Conservation (phyloP, 2,797 vertebrate species). For the Clarias fuscus region DNA sequence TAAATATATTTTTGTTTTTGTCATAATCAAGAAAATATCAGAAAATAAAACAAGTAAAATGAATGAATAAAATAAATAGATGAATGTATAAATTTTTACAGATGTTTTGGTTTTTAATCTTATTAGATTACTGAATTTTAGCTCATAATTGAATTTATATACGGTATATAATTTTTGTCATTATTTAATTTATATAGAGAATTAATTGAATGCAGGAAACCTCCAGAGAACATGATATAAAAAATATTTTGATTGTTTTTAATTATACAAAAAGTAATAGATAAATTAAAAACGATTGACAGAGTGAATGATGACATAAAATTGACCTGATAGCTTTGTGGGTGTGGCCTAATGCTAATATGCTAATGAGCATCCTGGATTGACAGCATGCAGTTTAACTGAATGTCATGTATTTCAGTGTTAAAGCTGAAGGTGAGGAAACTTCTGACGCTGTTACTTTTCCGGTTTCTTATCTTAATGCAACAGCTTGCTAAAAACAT, state of each 20-base stretch:
- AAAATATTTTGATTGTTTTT: not conserved
- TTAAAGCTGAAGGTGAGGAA: not conserved
- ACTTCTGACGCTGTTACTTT: not conserved
- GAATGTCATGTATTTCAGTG: not conserved
- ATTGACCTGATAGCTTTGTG: not conserved
- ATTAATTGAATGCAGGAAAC: not conserved
- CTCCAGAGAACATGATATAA: not conserved
- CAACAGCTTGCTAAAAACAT: slow-evolving; percentile 6
- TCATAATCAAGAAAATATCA: too few species aligned
- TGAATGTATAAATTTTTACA: not conserved
- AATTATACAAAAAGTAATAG: not conserved
- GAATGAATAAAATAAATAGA: too few species aligned
- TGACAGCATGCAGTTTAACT: not conserved
- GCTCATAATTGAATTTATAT: not conserved
- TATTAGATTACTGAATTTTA: not conserved
- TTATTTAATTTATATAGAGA: too few species aligned
- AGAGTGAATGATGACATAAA: not conserved
- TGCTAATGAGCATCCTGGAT: not conserved
- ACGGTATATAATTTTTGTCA: too few species aligned
- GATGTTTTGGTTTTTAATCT: not conserved
- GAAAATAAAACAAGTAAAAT: not conserved
- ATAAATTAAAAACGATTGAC: not conserved
- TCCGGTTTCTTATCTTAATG: slow-evolving; percentile 9
- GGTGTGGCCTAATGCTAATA: not conserved
- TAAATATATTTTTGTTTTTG: not conserved